These are phyloP conservation scores for Shargacucullia verbasci DNA, from an alignment of 2,888 invertebrate genomes.

Conservation along the genomic window DNA sequence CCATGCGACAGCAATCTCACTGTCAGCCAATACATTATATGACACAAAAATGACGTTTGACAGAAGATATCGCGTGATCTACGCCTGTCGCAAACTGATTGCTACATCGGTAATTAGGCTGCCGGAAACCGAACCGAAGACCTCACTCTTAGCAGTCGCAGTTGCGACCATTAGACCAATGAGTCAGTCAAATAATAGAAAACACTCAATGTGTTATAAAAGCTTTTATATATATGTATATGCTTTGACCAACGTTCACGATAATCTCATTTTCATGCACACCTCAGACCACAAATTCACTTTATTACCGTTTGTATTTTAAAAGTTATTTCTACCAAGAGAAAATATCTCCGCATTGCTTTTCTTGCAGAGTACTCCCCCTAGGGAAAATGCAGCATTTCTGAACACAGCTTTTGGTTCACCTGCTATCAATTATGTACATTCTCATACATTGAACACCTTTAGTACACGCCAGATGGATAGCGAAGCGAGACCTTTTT, in stretches of 20 bases:
- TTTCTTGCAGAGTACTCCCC: not conserved
- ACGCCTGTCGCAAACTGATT: no score
- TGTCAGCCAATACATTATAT: no score
- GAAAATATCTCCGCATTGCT: constrained; percentile 10
- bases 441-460: constrained; percentile 19
- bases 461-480: not conserved
- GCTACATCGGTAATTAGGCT: no score
- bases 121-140: no score
- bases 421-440: constrained; percentile 30
- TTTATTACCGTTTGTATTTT: constrained; percentile 8
- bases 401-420: constrained; percentile 24
- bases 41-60: no score
- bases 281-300: not conserved
- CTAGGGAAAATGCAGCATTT: constrained; percentile 20
- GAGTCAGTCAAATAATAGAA: constrained; percentile 7
- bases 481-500: not conserved
- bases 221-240: constrained; percentile 1
- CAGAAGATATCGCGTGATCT: no score
- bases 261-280: not conserved
- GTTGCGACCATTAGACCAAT: constrained; percentile 4
- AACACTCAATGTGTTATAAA: constrained; percentile 19
- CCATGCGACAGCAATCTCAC: no score
- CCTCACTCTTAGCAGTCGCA: no score
- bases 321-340: not conserved
- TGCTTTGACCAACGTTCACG: not conserved